Evolutionary conservation across 2,888 invertebrate species (phyloP).

Genomic region (Drosophila nr. medialis): DNA sequence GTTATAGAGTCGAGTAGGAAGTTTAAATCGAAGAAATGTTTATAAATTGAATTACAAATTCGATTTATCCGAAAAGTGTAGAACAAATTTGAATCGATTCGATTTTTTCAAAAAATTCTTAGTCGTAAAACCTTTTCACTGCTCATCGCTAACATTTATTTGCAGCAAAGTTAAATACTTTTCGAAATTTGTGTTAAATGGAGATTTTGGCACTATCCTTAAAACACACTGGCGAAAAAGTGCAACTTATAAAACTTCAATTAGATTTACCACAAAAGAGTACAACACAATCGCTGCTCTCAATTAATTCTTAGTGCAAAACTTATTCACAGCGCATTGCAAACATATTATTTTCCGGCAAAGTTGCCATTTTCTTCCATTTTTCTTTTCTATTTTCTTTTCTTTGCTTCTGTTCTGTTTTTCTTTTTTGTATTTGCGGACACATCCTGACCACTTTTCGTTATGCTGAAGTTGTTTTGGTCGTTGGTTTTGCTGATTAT

Average conservation of each 20-base stretch:
- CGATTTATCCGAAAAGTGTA: slow-evolving; percentile 3
- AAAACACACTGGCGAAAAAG: not conserved
- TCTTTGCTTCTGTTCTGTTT: not conserved
- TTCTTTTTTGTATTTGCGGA: slow-evolving; percentile 19
- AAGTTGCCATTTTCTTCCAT: slow-evolving; percentile 20
- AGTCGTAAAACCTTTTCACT: slow-evolving; percentile 46
- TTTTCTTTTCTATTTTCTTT: not conserved
- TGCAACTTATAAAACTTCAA: not conserved
- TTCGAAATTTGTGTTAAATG: not conserved
- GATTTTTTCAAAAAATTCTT: slow-evolving; percentile 1
- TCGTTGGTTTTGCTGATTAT: slow-evolving; percentile 49
- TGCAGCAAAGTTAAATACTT: slow-evolving; percentile 26
- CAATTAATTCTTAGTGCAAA: slow-evolving; percentile 35
- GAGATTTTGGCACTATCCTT: not conserved
- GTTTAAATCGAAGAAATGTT: not conserved
- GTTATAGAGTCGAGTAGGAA: not conserved
- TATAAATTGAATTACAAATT: not conserved
- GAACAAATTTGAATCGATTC: too few species aligned
- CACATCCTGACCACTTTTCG: slow-evolving; percentile 45
- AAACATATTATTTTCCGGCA: slow-evolving; percentile 44
- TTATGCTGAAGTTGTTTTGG: slow-evolving; percentile 46
- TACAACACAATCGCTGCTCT: slow-evolving; percentile 3
- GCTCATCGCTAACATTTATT: slow-evolving; percentile 40
- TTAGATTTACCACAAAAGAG: not conserved
- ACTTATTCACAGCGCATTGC: slow-evolving; percentile 48